Evolutionary conservation across 2,113 vertebrate species (phyloP), one percentile per base, ranked within the genome.

Genomic region (Nothocercus nigrocapillus): DNA sequence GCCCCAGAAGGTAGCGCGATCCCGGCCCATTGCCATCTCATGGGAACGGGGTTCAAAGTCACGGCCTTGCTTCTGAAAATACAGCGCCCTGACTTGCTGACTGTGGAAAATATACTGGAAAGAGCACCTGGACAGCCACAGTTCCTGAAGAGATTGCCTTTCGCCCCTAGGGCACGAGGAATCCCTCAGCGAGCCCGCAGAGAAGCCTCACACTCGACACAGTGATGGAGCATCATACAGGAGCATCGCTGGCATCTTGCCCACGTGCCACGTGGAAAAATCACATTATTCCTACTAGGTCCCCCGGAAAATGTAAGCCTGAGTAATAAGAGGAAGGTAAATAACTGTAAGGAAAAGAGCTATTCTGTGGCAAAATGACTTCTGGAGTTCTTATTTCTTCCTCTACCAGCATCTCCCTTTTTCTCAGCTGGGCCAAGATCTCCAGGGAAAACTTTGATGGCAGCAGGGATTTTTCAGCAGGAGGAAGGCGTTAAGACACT

Each of bases 111-210:
- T 16, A 9, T 9, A 12, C 34, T 38, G 9, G 56, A 73, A 81
- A 7, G 42, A 63, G 6, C 49, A 68, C 38, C 20, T 0, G 12
- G 45, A 63, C 56, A 69, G 25, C 36, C 68, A 62, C 36, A 42
- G 17, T 25, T 70, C 61, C 59, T 47, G 12, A 5, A 34, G 19
- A 66, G 4, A 72, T 14, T 28, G 12, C 7, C 7, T 62, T 58
- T 51, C 34, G 38, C 24, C 61, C 56, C 22, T 64, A 25, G 3
- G 32, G 17, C 9, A 51, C 3, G 18, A 18, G 36, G 82, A 93
- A 88, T 47, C 54, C 54, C 16, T 30, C 32, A 19, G 34, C 34
- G 3, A 62, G 7, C 13, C 0, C 0, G 51, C 7, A 64, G 14
- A 72, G 66, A 79, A 88, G 6, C 51, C 63, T 73, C 49, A 38